These are phyloP conservation scores for Sesia apiformis DNA, from an alignment of 2,888 invertebrate genomes.

Conservation along the genomic window DNA sequence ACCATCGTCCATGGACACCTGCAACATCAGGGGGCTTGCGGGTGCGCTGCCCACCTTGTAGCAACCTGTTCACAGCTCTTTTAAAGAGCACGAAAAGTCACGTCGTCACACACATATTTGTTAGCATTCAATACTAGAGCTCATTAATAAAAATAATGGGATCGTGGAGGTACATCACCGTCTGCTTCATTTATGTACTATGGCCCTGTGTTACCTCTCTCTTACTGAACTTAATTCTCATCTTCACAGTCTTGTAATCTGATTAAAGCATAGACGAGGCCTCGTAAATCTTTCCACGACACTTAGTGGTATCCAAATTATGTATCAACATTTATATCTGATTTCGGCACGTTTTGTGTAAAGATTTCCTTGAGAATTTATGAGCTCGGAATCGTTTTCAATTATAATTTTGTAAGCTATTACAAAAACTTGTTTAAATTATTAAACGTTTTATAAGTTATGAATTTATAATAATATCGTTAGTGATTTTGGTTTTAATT, in stretches of 20 bases:
- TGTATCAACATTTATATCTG: conserved; percentile 1
- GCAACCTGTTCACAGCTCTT: too few species aligned
- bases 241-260: conserved; percentile 11
- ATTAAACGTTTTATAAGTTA: too few species aligned
- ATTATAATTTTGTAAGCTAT: too few species aligned
- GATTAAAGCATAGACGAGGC: conserved; percentile 10
- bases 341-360: neutral
- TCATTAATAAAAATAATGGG: too few species aligned
- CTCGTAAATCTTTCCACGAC: conserved; percentile 15
- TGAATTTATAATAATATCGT: too few species aligned
- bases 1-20: too few species aligned
- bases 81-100: too few species aligned
- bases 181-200: neutral
- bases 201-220: neutral
- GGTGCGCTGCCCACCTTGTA: too few species aligned
- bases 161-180: neutral
- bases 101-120: too few species aligned
- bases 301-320: conserved; percentile 13
- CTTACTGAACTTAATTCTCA: conserved; percentile 10
- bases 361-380: neutral
- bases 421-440: neutral
- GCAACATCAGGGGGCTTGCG: too few species aligned
- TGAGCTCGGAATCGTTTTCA: neutral
- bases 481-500: too few species aligned
- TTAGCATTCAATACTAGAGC: too few species aligned